Conservation (phyloP, 2,888 invertebrate genomes). For the Andrena hattorfiana region DNA sequence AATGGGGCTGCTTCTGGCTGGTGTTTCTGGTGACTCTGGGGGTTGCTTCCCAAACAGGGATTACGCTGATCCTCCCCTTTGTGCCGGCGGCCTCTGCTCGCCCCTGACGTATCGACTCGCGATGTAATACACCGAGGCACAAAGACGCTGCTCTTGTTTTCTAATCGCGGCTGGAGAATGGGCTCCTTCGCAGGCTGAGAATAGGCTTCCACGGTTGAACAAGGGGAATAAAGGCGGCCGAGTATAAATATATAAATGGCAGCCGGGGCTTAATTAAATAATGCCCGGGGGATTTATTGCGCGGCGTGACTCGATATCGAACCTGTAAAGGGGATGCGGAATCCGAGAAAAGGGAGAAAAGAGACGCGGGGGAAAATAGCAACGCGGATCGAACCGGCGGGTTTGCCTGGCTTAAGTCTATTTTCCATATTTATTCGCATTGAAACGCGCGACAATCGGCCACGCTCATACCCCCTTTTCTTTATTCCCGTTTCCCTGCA, state of each 20-base stretch:
- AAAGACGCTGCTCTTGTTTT: no score
- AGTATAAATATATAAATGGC: slow-evolving; percentile 25
- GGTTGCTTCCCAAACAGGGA: not conserved
- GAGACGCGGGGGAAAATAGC: not conserved
- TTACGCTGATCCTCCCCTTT: not conserved
- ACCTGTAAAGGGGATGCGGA: slow-evolving; percentile 17
- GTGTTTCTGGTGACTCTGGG: not conserved
- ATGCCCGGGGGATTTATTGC: slow-evolving; percentile 33
- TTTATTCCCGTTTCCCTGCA: not conserved
- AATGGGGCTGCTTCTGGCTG: slow-evolving; percentile 1
- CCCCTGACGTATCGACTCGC: not conserved
- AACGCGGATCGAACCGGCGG: slow-evolving; percentile 22
- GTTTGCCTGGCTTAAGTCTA: slow-evolving; percentile 55
- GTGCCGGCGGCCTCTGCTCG: not conserved
- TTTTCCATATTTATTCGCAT: slow-evolving; percentile 65
- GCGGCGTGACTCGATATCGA: slow-evolving; percentile 33
- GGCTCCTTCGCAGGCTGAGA: not conserved
- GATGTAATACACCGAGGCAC: not conserved
- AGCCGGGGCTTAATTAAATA: slow-evolving; percentile 45
- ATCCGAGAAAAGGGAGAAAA: not conserved
- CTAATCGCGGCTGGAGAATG: no score
- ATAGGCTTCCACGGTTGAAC: slow-evolving; percentile 3
- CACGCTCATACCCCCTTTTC: slow-evolving; percentile 28
- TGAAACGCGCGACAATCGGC: slow-evolving; percentile 50
- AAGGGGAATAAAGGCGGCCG: slow-evolving; percentile 21